Evolutionary conservation across 2,888 invertebrate species (phyloP), one percentile per base, ranked within the genome.

Genomic region (Rhyacophila evoluta): DNA sequence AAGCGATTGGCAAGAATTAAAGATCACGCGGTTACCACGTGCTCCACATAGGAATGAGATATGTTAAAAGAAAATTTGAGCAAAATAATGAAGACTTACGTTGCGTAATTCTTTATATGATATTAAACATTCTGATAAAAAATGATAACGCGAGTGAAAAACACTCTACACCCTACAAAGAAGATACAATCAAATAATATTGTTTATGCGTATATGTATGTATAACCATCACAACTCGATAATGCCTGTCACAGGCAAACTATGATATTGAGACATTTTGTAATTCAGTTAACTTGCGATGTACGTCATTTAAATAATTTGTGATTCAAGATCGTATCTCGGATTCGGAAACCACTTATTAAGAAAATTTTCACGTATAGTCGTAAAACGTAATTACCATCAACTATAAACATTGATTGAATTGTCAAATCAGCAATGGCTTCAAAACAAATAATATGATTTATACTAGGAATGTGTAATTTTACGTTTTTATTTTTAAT

Each of bases 301-400:
- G 41, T 41, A 41, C 6, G 55, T 55, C 55, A 55, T 55, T 19
- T 55, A 8, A 55, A 55, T 55, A 55, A 55, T 4, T 55, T 55
- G 25, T 55, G 55, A 55, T 55, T 5, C 55, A 55, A 55, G 55
- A 55, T 55, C 25, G 55, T 25, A 55, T 55, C 55, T 55, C 55
- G 2, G 2, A 19, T 55, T 55, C 19, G 55, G 55, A 55, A 55
- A 55, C 19, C 55, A 19, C 55, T 55, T 6, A 55, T 55, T 19
- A 55, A 25, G 55, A 55, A 55, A 55, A 55, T 55, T 1, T 55
- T 55, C 55, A 55, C 55, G 55, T 55, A 55, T 15, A 55, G 55
- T 25, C 19, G 55, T 55, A 15, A 15, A 55, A 55, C 55, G 55
- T 55, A 55, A 55, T 55, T 55, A 55, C 55, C 55, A 55, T 55